These are phyloP conservation scores for Drosophila testacea DNA, from an alignment of 2,888 invertebrate species.

Conservation along the genomic window DNA sequence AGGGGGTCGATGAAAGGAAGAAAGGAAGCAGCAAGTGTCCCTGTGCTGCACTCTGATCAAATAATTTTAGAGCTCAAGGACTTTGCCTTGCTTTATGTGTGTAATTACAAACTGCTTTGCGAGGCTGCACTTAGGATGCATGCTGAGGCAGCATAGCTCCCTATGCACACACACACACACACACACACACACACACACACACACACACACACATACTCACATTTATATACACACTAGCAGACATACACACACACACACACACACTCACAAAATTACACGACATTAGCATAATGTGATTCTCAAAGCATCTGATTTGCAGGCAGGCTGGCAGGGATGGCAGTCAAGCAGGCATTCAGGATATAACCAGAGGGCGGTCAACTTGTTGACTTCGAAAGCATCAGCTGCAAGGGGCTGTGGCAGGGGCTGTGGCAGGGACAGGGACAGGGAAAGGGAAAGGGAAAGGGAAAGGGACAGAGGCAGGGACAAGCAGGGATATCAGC, in stretches of 20 bases:
- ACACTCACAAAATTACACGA: slow-evolving; percentile 56
- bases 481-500: slow-evolving; percentile 19
- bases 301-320: slow-evolving; percentile 70
- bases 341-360: slow-evolving; percentile 26
- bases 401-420: background rate
- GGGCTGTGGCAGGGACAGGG: background rate
- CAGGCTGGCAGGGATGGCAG: slow-evolving; percentile 21
- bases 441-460: background rate
- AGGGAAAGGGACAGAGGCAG: background rate
- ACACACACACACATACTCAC: slow-evolving; percentile 10
- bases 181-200: slow-evolving; percentile 7
- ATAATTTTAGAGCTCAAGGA: slow-evolving; percentile 62
- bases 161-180: slow-evolving; percentile 2
- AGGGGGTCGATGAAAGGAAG: background rate
- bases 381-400: slow-evolving; percentile 61
- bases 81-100: slow-evolving; percentile 65
- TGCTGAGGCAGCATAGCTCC: slow-evolving; percentile 16
- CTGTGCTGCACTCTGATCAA: slow-evolving; percentile 47
- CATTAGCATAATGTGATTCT: slow-evolving; percentile 76
- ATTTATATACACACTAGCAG: slow-evolving; percentile 4
- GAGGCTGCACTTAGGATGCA: slow-evolving; percentile 26
- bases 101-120: slow-evolving; percentile 63
- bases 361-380: slow-evolving; percentile 62
- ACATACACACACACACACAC: slow-evolving; percentile 14
- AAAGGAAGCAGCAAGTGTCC: background rate